phyloP scores from a whole-genome alignment of 2,113 vertebrate genomes.

The Nerophis lumbriciformis region DNA sequence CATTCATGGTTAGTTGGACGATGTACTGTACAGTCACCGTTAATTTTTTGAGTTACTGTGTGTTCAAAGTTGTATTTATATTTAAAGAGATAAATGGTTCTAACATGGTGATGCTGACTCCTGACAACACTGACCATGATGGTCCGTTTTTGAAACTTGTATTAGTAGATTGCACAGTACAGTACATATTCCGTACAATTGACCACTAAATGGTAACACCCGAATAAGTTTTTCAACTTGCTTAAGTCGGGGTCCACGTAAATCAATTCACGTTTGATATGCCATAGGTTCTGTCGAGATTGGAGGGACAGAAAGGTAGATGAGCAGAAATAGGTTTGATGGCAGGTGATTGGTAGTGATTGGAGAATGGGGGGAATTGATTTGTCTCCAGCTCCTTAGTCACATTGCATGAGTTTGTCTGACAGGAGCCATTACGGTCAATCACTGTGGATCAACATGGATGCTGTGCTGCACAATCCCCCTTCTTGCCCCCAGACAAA shows the following conservation, averaged over 20 bases:
- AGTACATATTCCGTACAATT: no score
- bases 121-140: constrained; percentile 36
- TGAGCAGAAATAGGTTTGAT: constrained; percentile 19
- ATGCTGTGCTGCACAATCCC: constrained; percentile 43
- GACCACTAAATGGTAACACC: no score
- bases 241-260: no score
- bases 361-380: constrained; percentile 47
- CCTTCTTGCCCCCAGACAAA: constrained; percentile 44
- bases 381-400: constrained; percentile 68
- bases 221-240: no score
- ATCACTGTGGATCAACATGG: constrained; percentile 65
- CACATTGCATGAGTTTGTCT: constrained; percentile 56
- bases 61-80: no score
- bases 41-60: no score
- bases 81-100: constrained; percentile 2
- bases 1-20: no score
- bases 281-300: constrained; percentile 31
- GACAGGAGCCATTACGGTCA: constrained; percentile 67
- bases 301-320: constrained; percentile 15
- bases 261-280: no score
- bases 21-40: no score
- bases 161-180: no score
- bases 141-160: no score
- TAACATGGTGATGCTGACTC: constrained; percentile 15
- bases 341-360: not conserved